These are phyloP conservation scores for Coracopsis vasa DNA, from an alignment of 2,113 vertebrate genomes.

Conservation along the genomic window DNA sequence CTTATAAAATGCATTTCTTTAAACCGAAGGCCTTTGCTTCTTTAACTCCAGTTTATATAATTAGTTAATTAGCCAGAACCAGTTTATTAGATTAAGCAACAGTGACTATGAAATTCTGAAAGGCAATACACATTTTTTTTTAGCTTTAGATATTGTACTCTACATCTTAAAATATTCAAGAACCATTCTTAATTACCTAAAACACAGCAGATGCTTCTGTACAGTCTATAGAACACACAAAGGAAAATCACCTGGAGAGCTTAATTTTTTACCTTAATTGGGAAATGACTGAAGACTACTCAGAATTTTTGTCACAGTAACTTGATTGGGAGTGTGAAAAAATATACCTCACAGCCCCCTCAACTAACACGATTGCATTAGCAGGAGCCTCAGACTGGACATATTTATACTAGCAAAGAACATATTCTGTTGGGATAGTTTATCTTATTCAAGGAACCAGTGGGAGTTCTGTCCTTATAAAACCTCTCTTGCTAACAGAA, in stretches of 20 bases:
- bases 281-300: neutral
- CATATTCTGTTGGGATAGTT: neutral
- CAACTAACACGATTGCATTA: neutral
- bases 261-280: neutral
- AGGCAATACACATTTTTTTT: neutral
- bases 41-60: neutral
- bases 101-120: neutral
- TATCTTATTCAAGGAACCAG: neutral
- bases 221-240: neutral
- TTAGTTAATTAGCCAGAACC: neutral
- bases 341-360: neutral
- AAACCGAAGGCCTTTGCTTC: neutral
- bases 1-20: neutral
- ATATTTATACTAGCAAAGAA: neutral
- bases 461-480: slow-evolving; percentile 15
- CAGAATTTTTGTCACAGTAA: neutral
- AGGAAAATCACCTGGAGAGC: neutral
- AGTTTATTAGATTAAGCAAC: neutral
- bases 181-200: neutral
- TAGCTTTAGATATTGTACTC: neutral
- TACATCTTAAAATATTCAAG: neutral
- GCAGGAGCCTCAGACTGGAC: neutral
- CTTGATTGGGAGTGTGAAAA: neutral
- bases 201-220: neutral
- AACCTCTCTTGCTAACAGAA: neutral